Base-by-base conservation (phyloP, 1,140 invertebrate genomes). In the Nasonia vitripennis region DNA sequence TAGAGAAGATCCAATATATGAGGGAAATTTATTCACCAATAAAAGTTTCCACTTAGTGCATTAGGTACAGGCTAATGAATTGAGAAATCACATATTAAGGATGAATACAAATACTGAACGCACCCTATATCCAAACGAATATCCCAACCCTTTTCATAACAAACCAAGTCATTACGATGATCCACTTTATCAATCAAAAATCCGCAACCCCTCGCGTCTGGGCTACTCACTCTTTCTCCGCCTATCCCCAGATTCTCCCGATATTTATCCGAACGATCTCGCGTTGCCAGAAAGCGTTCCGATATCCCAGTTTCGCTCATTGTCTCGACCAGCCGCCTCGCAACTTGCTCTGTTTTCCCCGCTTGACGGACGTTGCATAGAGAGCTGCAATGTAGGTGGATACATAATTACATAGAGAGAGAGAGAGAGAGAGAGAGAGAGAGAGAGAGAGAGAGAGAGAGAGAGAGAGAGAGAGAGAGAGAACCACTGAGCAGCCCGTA, bases 371-470 rank as follows among this genome's bases (percentile, higher is more conserved):
- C 51, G 55, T 37, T 85, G 84, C 78, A 81, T 85, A 68, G 37
- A 81, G 73, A 85, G 23, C 78, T 81, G 80, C 80, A 71, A 78
- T 82, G 79, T 77, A 73, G 74, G 12, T 83, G 14, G 68, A 67
- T 68, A 83, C 81, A 83, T 86, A 86, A 86, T 86, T 86, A 79
- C 75, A 79, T 41, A 83, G 81, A 74, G 71, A 77, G 14, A 55
- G 70, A 27, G 70, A 71, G 78, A 45, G 77, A 78, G 75, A 51
- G 75, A 78, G 75, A 78, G 75, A 78, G 75, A 78, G 75, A 78
- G 75, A 55, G 73, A 75, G 73, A 75, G 73, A 45, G 73, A 75
- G 12, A n/a, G 75, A 78, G 75, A 78, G 75, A 78, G 20, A 10
- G 23, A 45, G 75, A 78, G 75, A 78, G 75, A 78, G 20, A 11